phyloP scores from a whole-genome alignment of 1,140 invertebrate genomes.

The Zophobas morio region DNA sequence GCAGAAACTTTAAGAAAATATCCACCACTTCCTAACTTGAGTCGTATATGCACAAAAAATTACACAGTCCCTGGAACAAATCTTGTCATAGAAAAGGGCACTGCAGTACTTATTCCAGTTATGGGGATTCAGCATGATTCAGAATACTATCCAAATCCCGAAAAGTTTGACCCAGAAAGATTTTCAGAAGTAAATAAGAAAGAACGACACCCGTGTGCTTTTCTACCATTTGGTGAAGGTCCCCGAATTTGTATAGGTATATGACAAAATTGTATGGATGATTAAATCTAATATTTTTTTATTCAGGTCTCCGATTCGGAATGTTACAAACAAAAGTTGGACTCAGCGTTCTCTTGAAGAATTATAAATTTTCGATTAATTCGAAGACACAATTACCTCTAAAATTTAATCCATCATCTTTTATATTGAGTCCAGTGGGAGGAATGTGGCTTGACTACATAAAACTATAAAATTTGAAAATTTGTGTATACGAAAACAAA shows the following conservation, averaged over 20 bases:
- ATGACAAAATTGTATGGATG: not conserved
- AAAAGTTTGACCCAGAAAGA: constrained; percentile 54
- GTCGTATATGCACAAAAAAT: constrained; percentile 70
- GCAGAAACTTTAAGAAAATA: constrained; percentile 73
- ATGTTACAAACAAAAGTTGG: constrained; percentile 18
- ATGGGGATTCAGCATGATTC: constrained; percentile 74
- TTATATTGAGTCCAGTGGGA: not conserved
- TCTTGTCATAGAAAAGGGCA: constrained; percentile 61
- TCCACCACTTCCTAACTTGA: constrained; percentile 68
- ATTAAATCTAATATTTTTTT: not conserved
- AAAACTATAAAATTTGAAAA: no score
- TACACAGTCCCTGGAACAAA: constrained; percentile 63
- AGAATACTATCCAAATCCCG: constrained; percentile 58
- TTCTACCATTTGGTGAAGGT: not conserved
- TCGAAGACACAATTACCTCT: not conserved
- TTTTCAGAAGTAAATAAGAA: constrained; percentile 48
- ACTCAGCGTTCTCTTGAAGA: not conserved
- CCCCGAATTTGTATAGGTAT: constrained; percentile 2
- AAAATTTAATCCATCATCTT: not conserved
- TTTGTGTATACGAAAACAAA: no score
- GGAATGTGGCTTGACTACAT: not conserved
- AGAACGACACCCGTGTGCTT: constrained; percentile 56
- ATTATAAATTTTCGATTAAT: constrained; percentile 5
- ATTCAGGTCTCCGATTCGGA: constrained; percentile 6
- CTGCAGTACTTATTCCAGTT: constrained; percentile 66